These are phyloP conservation scores for Lacanobia oleracea DNA, from an alignment of 2,888 invertebrate species.

Conservation along the genomic window DNA sequence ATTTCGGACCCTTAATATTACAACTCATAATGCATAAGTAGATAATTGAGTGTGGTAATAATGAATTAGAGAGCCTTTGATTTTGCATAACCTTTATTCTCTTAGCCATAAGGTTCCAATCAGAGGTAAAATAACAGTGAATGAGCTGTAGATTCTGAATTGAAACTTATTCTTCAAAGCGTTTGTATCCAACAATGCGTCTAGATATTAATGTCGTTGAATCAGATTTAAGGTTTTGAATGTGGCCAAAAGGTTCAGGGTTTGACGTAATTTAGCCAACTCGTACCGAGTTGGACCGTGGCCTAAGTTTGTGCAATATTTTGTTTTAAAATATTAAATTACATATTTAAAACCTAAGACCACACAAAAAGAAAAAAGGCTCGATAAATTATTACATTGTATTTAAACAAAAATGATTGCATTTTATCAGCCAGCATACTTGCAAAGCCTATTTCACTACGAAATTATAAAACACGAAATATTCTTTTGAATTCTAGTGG, in stretches of 20 bases:
- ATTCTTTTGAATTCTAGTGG: not conserved
- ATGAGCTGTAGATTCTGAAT: constrained; percentile 1
- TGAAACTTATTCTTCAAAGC: not conserved
- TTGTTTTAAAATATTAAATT: constrained; percentile 19
- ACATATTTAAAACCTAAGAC: not conserved
- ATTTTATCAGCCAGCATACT: constrained; percentile 35
- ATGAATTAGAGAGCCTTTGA: not conserved
- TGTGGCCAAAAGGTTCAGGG: constrained; percentile 33
- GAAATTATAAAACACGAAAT: constrained; percentile 38
- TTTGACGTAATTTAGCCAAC: constrained; percentile 28
- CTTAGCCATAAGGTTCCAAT: too few species aligned
- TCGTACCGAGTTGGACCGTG: constrained; percentile 1
- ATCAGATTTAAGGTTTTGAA: constrained; percentile 41
- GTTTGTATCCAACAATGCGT: not conserved
- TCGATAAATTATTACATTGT: not conserved
- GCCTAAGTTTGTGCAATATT: constrained; percentile 39
- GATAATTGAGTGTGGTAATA: not conserved
- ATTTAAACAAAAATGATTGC: constrained; percentile 21
- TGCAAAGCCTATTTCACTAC: constrained; percentile 33
- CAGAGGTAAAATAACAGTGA: too few species aligned
- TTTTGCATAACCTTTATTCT: too few species aligned
- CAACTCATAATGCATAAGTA: not conserved
- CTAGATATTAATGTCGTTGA: constrained; percentile 10
- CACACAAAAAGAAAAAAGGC: not conserved
- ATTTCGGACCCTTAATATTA: not conserved